Evolutionary conservation across 2,113 vertebrate genomes (phyloP), one percentile per base, ranked within the genome.

Genomic region (Passer montanus): DNA sequence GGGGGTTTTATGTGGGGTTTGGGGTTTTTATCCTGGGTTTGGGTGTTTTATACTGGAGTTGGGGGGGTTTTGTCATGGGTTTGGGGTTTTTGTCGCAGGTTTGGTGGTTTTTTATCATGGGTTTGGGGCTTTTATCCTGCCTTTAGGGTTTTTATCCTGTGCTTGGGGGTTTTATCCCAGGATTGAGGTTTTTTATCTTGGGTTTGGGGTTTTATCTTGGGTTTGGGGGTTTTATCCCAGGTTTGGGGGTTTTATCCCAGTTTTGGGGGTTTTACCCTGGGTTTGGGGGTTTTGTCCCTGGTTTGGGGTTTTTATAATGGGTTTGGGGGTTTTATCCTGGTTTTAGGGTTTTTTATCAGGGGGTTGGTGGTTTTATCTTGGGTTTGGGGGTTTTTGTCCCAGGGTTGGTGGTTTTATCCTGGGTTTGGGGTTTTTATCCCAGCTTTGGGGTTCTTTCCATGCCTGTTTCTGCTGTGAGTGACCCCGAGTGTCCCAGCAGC

Each of bases 361-460:
- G 11, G 2, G 18, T 31, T 27, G 35, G 37, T 39, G 39, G 14
- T 43, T 30, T 23, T 33, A 6, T 33, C 31, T 12, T 5, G 4
- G 35, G 3, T 30, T 59, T 35, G 26, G 76, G 35, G 3, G 58
- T 58, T n/a, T n/a, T 37, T 62, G 30, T 44, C 52, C 20, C 7
- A 1, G 15, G 3, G 24, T 30, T 26, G 21, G 31, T 16, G 27
- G 5, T 23, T 58, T 58, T 35, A 10, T 58, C 56, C 27, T 6
- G 8, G 26, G 6, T 28, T 53, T 33, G 26, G 62, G 3, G 56
- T 43, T 33, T n/a, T 23, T 26, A 6, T 18, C 58, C 10, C 4
- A 1, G 5, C 2, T 35, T n/a, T 16, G 43, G 44, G 17, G 11
- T 5, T 21, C 19, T 39, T 27, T 21, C 5, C 5, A 2, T 8